These are phyloP conservation scores for Oreocharis arfaki DNA, from an alignment of 2,113 vertebrate genomes.

Conservation along the genomic window DNA sequence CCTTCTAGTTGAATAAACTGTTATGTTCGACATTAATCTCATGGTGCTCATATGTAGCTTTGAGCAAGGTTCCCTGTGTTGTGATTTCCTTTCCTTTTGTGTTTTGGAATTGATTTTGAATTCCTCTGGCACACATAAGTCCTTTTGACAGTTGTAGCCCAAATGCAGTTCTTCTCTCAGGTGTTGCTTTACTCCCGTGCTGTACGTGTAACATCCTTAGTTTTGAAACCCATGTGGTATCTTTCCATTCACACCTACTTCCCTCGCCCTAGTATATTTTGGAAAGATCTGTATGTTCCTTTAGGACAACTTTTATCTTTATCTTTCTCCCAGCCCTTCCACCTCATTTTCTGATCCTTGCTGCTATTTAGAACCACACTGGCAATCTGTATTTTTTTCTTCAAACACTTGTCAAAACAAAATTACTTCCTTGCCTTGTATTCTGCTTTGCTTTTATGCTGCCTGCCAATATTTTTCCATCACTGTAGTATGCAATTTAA, in stretches of 20 bases:
- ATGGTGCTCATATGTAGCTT: neutral
- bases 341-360: neutral
- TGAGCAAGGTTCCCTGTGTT: neutral
- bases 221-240: neutral
- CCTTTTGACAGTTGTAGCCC: neutral
- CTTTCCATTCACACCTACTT: neutral
- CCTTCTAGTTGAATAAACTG: neutral
- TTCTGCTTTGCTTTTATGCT: neutral
- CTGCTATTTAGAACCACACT: neutral
- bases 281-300: neutral
- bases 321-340: neutral
- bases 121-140: neutral
- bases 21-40: neutral
- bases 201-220: neutral
- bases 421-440: neutral
- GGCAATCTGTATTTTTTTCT: neutral
- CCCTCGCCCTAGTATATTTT: neutral
- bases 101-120: neutral
- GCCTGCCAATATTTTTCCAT: neutral
- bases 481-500: neutral
- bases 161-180: neutral
- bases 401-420: neutral
- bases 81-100: neutral
- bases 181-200: neutral
- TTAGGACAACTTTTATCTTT: neutral